Conservation (phyloP, 2,888 invertebrate species). For the Seira sanloemensis region DNA sequence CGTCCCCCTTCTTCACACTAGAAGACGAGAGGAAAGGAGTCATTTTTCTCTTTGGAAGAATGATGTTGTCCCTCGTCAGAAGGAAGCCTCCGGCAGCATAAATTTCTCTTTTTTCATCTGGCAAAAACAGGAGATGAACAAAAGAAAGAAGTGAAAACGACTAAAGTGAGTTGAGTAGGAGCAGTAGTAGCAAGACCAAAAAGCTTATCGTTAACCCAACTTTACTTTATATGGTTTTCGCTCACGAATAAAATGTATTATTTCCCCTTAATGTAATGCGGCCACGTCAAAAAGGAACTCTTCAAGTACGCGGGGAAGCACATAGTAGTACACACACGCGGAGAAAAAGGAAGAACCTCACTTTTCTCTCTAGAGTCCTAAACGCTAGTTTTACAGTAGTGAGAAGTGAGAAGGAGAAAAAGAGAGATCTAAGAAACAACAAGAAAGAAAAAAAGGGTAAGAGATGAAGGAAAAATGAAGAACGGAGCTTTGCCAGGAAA, state of each 20-base stretch:
- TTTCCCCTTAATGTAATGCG: constrained; percentile 29
- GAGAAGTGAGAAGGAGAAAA: no score
- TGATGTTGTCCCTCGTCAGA: constrained; percentile 60
- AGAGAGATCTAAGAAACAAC: no score
- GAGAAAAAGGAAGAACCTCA: constrained; percentile 17
- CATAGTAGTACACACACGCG: background rate
- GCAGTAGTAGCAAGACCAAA: no score
- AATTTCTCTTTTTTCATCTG: constrained; percentile 57
- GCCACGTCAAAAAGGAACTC: constrained; percentile 25
- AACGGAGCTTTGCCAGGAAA: background rate
- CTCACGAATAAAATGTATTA: background rate
- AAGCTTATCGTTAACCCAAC: no score
- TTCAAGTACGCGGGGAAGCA: background rate
- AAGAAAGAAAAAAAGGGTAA: constrained; percentile 1
- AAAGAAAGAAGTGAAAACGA: constrained; percentile 17
- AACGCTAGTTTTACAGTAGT: background rate
- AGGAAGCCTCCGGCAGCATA: constrained; percentile 62
- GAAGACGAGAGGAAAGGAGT: constrained; percentile 35
- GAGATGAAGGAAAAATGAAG: constrained; percentile 3
- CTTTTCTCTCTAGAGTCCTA: constrained; percentile 19
- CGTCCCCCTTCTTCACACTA: background rate
- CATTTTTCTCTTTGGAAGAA: constrained; percentile 57
- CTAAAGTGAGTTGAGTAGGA: no score
- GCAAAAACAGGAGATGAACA: constrained; percentile 52
- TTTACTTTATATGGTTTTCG: no score